Base-by-base conservation (phyloP, 2,113 vertebrate species). In the Scartelaos histophorus region DNA sequence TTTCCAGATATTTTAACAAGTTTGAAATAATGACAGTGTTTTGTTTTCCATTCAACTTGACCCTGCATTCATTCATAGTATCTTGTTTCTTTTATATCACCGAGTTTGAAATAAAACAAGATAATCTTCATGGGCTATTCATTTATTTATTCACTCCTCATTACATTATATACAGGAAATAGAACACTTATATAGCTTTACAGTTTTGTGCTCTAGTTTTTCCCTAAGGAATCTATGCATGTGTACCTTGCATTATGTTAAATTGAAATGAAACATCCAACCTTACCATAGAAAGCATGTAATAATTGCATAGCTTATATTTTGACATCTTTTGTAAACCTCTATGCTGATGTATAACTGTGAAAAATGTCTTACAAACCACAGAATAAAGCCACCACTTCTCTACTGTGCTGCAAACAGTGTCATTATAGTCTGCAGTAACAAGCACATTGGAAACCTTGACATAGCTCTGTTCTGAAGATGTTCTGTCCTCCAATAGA, bases 1-100 rank as follows among this genome's bases (percentile, higher is more conserved):
- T 61, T 38, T 38, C 34, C 29, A 62, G 61, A 34, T 35, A 35
- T 68, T 71, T 58, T 24, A 67, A 56, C 64, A 22, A 62, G n/a
- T 21, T 54, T 54, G 51, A 21, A 54, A 54, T 54, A 54, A 54
- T n/a, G 49, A 17, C 49, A 53, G 51, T 54, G 15, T 51, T 51
- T 47, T 13, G 49, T 51, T 51, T 51, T 19, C 15, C 51, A 11
- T 54, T 10, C 17, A n/a, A 1, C 51, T 54, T 54, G 51, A 9
- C 7, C 38, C 38, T 54, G 19, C 19, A 54, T 54, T 43, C 51
- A 10, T n/a, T 10, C 19, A 54, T 43, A 10, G 7, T 10, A 43
- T 43, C 38, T 43, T 43, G 38, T 43, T 43, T 1, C 9, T 43
- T 43, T 43, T 43, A 43, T 11, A 43, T 43, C 10, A 10, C 1